A percentile compares a stretch with the other conserved stretches of the same genome.
Conservation (phyloP, 2,797 vertebrate genomes). For the Lepilemur ruficaudatus region DNA sequence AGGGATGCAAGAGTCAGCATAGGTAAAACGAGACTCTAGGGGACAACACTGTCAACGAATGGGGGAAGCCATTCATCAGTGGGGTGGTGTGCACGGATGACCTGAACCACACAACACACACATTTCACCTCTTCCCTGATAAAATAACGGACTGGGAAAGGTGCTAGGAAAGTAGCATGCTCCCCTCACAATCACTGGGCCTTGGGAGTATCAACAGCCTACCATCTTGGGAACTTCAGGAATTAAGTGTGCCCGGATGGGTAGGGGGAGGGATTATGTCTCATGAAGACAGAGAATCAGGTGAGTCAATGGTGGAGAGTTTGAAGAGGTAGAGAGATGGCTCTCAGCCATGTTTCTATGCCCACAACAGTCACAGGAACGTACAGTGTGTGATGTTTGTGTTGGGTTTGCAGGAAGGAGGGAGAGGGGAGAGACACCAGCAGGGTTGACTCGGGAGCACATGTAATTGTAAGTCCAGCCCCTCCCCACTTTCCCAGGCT, state of each 20-base stretch:
- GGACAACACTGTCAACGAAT: not conserved
- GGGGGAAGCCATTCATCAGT: not conserved
- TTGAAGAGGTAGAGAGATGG: not conserved
- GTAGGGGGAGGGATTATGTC: not conserved
- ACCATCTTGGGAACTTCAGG: not conserved
- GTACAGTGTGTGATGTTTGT: not conserved
- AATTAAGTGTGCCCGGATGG: not conserved
- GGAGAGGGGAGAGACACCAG: accelerated
- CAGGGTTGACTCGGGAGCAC: not conserved
- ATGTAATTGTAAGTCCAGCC: no score
- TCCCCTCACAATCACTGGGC: not conserved
- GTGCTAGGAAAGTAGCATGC: not conserved
- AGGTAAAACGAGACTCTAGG: not conserved
- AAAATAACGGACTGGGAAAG: not conserved
- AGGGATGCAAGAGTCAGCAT: not conserved
- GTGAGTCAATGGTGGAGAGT: not conserved
- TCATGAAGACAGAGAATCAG: not conserved
- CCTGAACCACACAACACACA: not conserved
- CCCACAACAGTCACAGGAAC: not conserved
- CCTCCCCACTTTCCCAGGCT: no score
- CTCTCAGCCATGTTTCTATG: not conserved
- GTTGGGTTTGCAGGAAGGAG: not conserved
- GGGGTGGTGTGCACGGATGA: no score
- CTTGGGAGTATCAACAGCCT: accelerated
- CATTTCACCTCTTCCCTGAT: not conserved